These are phyloP conservation scores for Antheraea assamensis DNA, from an alignment of 2,888 invertebrate species.

Conservation along the genomic window DNA sequence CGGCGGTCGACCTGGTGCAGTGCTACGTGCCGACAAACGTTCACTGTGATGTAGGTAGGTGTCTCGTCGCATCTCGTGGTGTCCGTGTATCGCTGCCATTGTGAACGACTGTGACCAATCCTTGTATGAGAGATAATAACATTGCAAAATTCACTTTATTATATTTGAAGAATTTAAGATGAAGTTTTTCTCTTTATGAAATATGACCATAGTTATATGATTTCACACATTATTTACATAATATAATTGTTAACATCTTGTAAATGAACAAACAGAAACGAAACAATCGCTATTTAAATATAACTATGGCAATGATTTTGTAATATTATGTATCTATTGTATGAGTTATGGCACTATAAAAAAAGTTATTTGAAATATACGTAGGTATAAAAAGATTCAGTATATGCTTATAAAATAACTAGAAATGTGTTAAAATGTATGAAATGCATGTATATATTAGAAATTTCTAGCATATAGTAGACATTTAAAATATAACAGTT, in stretches of 20 bases:
- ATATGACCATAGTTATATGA: not conserved
- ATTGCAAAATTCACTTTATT: constrained; percentile 56
- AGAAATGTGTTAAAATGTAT: not conserved
- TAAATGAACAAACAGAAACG: not conserved
- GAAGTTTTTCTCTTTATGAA: not conserved
- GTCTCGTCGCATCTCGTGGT: constrained; percentile 37
- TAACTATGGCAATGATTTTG: too few relatives aligned
- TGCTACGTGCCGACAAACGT: constrained; percentile 54
- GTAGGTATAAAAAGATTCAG: too few relatives aligned
- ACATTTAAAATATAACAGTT: constrained; percentile 1
- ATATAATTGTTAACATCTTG: not conserved
- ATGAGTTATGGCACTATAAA: too few relatives aligned
- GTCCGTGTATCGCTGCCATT: constrained; percentile 51
- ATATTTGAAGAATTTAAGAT: constrained; percentile 11
- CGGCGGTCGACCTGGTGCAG: constrained; percentile 22
- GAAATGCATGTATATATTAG: not conserved
- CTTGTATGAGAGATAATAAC: constrained; percentile 65
- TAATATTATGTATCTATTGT: too few relatives aligned
- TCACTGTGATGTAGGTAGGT: constrained; percentile 57
- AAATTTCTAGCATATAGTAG: not conserved
- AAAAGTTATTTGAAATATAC: too few relatives aligned
- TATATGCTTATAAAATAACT: not conserved
- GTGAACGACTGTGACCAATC: constrained; percentile 72
- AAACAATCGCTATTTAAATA: not conserved
- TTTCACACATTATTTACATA: not conserved